Evolutionary conservation across 2,797 vertebrate genomes (phyloP), one percentile per base, ranked within the genome.

Genomic region (Gallinago nigripennis): DNA sequence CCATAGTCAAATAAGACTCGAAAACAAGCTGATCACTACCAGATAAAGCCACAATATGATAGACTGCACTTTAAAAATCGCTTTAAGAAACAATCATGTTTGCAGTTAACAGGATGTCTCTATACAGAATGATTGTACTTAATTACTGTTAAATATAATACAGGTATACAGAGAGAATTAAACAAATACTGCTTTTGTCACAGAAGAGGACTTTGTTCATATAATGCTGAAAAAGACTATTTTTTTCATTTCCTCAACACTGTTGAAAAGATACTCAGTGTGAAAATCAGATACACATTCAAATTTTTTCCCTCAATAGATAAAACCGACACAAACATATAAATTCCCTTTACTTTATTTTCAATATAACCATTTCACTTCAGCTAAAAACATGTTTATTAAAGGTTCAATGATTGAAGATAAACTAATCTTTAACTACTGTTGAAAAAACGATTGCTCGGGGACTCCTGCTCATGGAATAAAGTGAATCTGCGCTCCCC

Each of bases 371-470:
- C 23, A 48, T 86, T 96, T 88, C 58, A 88, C 68, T 93, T 92
- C 50, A 57, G 77, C 70, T 94, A 76, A 95, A 88, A 86, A 5
- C 68, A 61, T 56, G 66, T 94, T 95, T 94, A 94, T 96, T 95
- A 95, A 95, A 93, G 87, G 84, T 94, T 92, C 96, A 93, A 46
- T 85, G 91, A 95, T 88, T 14, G 28, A 94, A 94, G 87, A 95
- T 85, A 95, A 96, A 96, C 79, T 66, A 90, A 60, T 93, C 92
- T 88, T 92, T 94, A 94, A 91, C 76, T 95, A 90, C 82, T 53
- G 65, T 56, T 95, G 94, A 96, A 61, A 61, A 94, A 96, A 94
- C 20, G 64, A 91, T 70, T 95, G 91, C 86, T 68, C 51, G 60
- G 92, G 92, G 89, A 95, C 73, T 87, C 61, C 73, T 72, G 61